A percentile compares a stretch with the other conserved stretches of the same genome.
These are phyloP conservation scores for Halocaridina rubra DNA, from an alignment of 2,888 invertebrate genomes.

Conservation along the genomic window DNA sequence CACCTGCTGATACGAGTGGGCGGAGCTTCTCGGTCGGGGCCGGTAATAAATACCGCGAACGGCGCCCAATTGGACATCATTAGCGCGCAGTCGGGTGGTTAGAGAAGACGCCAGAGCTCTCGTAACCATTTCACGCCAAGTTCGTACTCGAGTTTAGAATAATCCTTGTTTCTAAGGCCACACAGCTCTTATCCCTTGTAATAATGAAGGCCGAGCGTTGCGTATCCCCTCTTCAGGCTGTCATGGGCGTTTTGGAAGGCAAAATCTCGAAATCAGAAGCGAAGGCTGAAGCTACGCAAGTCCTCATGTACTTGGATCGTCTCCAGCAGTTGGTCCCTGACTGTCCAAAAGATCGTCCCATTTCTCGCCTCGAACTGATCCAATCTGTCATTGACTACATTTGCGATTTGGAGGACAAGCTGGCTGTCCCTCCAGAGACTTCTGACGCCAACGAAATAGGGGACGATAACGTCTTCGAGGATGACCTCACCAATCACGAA, in stretches of 20 bases:
- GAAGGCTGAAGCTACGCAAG: constrained; percentile 38
- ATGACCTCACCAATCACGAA: no score
- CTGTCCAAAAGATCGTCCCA: constrained; percentile 68
- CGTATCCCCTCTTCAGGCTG: constrained; percentile 43
- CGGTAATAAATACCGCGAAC: constrained; percentile 7
- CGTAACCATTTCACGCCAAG: no score
- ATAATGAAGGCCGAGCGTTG: constrained; percentile 53
- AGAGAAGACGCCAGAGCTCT: background rate
- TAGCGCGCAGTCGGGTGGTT: background rate
- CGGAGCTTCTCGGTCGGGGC: constrained; percentile 7
- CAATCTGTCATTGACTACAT: constrained; percentile 71
- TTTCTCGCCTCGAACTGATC: constrained; percentile 69
- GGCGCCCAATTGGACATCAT: background rate
- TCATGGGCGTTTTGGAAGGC: constrained; percentile 45
- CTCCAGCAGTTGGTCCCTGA: constrained; percentile 70
- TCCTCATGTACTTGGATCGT: constrained; percentile 69
- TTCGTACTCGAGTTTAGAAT: no score
- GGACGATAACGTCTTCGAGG: background rate
- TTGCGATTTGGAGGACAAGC: constrained; percentile 69
- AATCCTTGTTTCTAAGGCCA: no score
- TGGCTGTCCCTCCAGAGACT: constrained; percentile 60
- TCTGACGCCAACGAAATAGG: background rate
- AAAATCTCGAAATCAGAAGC: constrained; percentile 16
- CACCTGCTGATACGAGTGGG: constrained; percentile 34
- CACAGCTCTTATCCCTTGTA: background rate